Conservation (phyloP, 2,888 invertebrate genomes). For the Erpobdella octoculata region DNA sequence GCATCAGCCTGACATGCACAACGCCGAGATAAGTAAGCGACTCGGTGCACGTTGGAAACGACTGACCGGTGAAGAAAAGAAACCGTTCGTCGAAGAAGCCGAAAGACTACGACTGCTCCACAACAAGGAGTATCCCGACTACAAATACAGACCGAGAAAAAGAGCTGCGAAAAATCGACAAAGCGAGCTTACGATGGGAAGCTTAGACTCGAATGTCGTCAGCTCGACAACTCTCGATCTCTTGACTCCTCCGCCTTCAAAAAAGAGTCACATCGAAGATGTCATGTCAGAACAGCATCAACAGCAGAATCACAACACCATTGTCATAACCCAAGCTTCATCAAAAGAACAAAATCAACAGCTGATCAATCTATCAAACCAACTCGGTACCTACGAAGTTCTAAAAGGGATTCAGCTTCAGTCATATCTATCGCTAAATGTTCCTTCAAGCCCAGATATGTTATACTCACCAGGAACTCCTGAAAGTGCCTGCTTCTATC, state of each 20-base stretch:
- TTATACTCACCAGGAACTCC: constrained; percentile 73
- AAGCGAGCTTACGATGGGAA: not conserved
- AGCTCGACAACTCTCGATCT: too few species aligned
- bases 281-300: not conserved
- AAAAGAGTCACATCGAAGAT: not conserved
- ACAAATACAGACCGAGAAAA: constrained; percentile 88
- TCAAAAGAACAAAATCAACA: not conserved
- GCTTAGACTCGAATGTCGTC: not conserved
- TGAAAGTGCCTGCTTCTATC: constrained; percentile 66
- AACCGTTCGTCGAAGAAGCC: constrained; percentile 84
- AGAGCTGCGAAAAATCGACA: constrained; percentile 47
- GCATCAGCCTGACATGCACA: constrained; percentile 75
- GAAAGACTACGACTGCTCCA: constrained; percentile 82
- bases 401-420: not conserved
- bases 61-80: constrained; percentile 63
- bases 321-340: not conserved
- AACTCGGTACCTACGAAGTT: not conserved
- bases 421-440: constrained; percentile 60
- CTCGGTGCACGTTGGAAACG: constrained; percentile 48
- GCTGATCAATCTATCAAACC: not conserved
- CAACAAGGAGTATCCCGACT: constrained; percentile 89
- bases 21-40: constrained; percentile 89
- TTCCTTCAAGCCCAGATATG: constrained; percentile 63
- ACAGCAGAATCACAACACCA: not conserved
- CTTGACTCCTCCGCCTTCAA: not conserved